Evolutionary conservation across 2,888 invertebrate species (phyloP).

Genomic region (Beris morrisii): DNA sequence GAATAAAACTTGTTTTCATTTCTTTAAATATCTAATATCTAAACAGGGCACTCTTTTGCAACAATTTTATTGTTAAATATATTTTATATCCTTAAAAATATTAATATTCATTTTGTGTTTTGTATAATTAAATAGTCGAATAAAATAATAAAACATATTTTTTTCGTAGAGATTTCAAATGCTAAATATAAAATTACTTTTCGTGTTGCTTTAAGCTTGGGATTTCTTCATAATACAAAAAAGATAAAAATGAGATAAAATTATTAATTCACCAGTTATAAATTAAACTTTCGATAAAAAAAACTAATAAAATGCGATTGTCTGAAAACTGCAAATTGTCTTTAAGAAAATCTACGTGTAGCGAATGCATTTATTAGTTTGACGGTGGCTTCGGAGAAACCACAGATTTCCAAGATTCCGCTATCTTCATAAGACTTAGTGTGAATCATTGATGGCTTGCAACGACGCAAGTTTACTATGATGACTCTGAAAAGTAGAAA

Average conservation of each 20-base stretch:
- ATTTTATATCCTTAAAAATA: too few relatives aligned
- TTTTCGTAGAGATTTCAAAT: slow-evolving; percentile 1
- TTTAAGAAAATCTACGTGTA: slow-evolving; percentile 26
- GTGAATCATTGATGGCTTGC: slow-evolving; percentile 40
- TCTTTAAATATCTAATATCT: slow-evolving; percentile 23
- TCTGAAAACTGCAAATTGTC: neutral
- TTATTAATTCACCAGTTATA: too few relatives aligned
- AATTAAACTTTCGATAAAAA: too few relatives aligned
- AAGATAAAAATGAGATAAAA: too few relatives aligned
- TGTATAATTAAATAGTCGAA: too few relatives aligned
- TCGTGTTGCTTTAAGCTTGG: too few relatives aligned
- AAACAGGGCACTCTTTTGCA: slow-evolving; percentile 29
- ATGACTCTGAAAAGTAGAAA: slow-evolving; percentile 46
- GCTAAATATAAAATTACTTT: too few relatives aligned
- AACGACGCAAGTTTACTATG: slow-evolving; percentile 48
- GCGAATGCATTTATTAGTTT: slow-evolving; percentile 59
- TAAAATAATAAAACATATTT: neutral
- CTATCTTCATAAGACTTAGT: slow-evolving; percentile 41
- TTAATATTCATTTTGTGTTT: too few relatives aligned
- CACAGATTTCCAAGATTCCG: slow-evolving; percentile 58
- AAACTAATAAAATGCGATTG: too few relatives aligned
- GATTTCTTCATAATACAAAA: too few relatives aligned
- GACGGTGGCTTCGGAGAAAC: slow-evolving; percentile 58
- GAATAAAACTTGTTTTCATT: too few relatives aligned
- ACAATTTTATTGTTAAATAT: neutral